Evolutionary conservation across 2,113 vertebrate genomes (phyloP), one percentile per base, ranked within the genome.

Genomic region (Microtus oregoni): DNA sequence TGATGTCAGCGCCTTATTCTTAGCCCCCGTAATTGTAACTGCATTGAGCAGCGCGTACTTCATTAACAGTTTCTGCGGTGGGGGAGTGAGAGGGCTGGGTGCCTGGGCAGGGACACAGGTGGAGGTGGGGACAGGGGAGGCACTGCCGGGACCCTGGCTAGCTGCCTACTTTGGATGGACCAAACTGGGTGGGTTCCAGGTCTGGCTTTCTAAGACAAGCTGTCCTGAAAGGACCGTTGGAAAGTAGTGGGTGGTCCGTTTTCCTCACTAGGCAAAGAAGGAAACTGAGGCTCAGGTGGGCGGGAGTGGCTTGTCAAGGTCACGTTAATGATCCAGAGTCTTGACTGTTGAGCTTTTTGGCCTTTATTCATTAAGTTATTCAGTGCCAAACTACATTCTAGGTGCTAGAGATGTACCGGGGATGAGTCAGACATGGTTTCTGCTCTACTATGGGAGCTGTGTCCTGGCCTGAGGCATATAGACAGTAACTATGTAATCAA

Each of bases 1-100:
- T 98, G 97, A 98, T 99, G 98, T 98, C 98, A 99, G 94, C n/a
- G 96, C 96, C 97, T 97, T 98, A 99, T 98, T 98, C 98, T 98
- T 98, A 99, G 98, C 97, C 98, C 97, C 96, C 97, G 95, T 98
- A 97, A 98, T 98, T 98, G 98, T 99, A 98, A 97, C 98, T 97
- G 97, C 98, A 98, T 98, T 98, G 98, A 98, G 98, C 98, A 97
- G 95, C 94, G 96, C 92, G 96, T 96, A 92, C 93, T 98, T 98
- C 98, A 98, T 98, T 98, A 99, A 98, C 98, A 98, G 97, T 96
- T 95, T 98, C 97, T 98, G 96, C 0, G 1, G 65, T 20, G 96
- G 96, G 95, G 97, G 96, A 96, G 96, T 97, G 95, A 95, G 90
- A 95, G 63, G 95, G 76, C 94, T 70, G 89, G 0, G 38, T 83